Conservation (phyloP, 2,113 vertebrate genomes). For the Apteryx owenii region DNA sequence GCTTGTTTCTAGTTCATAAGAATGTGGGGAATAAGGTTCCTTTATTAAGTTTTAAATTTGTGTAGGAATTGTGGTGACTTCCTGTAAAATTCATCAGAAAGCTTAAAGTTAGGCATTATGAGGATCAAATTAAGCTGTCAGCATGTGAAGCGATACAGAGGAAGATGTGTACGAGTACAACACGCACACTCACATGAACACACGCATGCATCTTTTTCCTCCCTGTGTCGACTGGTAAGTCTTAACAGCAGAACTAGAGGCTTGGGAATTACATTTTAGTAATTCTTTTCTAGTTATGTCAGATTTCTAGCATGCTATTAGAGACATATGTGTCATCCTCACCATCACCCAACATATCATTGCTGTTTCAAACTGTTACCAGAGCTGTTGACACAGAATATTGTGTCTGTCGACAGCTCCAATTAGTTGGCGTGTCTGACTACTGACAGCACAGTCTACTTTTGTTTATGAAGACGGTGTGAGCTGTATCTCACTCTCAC, state of each 20-base stretch:
- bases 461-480: constrained; percentile 85
- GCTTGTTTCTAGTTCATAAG: not conserved
- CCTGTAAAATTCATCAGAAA: constrained; percentile 71
- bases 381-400: constrained; percentile 86
- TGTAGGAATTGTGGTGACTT: constrained; percentile 52
- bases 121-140: constrained; percentile 82
- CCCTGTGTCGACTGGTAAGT: constrained; percentile 23
- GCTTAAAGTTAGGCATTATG: constrained; percentile 73
- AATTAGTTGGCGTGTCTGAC: constrained; percentile 86
- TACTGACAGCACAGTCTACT: constrained; percentile 86
- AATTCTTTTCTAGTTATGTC: constrained; percentile 85
- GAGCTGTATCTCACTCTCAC: constrained; percentile 81
- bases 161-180: constrained; percentile 59
- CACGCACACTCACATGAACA: constrained; percentile 2
- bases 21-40: not conserved
- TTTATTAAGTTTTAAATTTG: constrained; percentile 24
- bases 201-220: not conserved
- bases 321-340: constrained; percentile 83
- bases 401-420: constrained; percentile 88
- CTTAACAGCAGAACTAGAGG: constrained; percentile 53
- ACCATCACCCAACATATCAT: constrained; percentile 87
- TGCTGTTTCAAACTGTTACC: constrained; percentile 87
- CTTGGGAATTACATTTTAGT: constrained; percentile 77
- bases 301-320: constrained; percentile 83
- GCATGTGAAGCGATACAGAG: constrained; percentile 67